These are phyloP conservation scores for Gymnoscopelus microlampas DNA, from an alignment of 2,797 vertebrate species.

Conservation along the genomic window DNA sequence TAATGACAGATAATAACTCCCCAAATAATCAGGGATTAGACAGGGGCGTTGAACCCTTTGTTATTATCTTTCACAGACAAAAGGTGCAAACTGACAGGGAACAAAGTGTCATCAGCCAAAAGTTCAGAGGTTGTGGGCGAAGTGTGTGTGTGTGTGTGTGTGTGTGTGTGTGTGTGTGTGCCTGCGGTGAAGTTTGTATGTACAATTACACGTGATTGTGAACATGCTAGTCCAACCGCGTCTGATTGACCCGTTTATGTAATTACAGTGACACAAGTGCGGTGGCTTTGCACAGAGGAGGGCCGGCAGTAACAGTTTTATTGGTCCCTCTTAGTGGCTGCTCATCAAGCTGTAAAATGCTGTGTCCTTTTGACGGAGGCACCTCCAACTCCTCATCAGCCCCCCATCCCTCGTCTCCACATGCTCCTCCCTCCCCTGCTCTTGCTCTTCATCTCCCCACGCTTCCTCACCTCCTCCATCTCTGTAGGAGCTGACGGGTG, in stretches of 20 bases:
- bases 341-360: slow-evolving; percentile 71
- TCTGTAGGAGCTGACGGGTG: slow-evolving; percentile 46
- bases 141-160: not conserved
- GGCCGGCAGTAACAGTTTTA: slow-evolving; percentile 67
- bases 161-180: not conserved
- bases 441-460: slow-evolving; percentile 6
- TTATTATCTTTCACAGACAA: not conserved
- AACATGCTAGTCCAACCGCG: slow-evolving; percentile 30
- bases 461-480: slow-evolving; percentile 25
- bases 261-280: slow-evolving; percentile 60
- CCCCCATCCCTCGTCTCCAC: slow-evolving; percentile 29
- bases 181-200: not conserved
- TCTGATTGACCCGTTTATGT: slow-evolving; percentile 54
- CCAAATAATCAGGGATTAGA: slow-evolving; percentile 30
- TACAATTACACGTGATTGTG: slow-evolving; percentile 5
- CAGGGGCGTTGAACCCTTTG: not conserved
- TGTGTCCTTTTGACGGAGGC: slow-evolving; percentile 55
- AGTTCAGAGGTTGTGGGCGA: slow-evolving; percentile 25
- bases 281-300: slow-evolving; percentile 40
- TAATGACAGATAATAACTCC: slow-evolving; percentile 36
- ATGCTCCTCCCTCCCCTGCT: slow-evolving; percentile 36
- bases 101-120: slow-evolving; percentile 30
- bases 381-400: slow-evolving; percentile 15
- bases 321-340: slow-evolving; percentile 62
- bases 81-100: slow-evolving; percentile 28